phyloP scores from a whole-genome alignment of 2,113 vertebrate species.

The Neolamprologus sp. region DNA sequence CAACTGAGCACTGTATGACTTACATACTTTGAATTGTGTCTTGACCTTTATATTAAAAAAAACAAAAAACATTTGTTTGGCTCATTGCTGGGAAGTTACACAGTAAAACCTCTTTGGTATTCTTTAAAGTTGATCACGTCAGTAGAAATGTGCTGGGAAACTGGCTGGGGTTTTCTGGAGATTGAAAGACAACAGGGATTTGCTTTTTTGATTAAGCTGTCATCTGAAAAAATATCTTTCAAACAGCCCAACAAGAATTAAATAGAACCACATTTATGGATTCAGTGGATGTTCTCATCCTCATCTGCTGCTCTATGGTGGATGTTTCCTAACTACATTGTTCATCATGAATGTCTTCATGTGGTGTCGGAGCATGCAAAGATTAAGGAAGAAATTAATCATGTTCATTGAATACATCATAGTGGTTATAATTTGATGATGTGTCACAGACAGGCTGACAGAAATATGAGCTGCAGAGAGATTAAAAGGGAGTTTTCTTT shows the following conservation, averaged over 20 bases:
- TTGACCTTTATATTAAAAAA: background rate
- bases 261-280: background rate
- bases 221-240: background rate
- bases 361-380: background rate
- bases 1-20: background rate
- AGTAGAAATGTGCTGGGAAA: background rate
- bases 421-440: background rate
- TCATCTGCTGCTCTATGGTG: background rate
- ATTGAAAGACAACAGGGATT: background rate
- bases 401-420: background rate
- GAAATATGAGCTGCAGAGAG: background rate
- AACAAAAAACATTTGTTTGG: background rate
- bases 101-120: background rate
- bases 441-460: background rate
- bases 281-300: background rate
- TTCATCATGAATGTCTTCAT: background rate
- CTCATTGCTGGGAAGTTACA: background rate
- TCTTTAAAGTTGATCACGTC: background rate
- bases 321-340: background rate
- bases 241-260: background rate
- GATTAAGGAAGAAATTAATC: background rate
- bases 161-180: background rate
- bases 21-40: background rate
- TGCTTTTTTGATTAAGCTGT: background rate
- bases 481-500: background rate